Conservation (phyloP, 2,113 vertebrate genomes). For the Australoheros scitulus region DNA sequence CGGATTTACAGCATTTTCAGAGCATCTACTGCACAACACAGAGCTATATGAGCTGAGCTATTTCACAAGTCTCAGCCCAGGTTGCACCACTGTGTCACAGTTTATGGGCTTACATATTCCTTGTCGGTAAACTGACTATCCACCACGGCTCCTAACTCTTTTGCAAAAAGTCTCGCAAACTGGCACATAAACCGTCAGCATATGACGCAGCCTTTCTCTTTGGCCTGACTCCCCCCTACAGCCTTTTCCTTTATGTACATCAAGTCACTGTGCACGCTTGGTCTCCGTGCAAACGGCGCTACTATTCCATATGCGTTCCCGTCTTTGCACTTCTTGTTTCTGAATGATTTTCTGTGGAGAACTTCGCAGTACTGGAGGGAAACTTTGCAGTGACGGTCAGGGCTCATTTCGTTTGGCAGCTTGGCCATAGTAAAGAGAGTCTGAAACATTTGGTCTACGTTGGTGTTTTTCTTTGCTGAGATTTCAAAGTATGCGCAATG, state of each 20-base stretch:
- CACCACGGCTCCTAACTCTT: not conserved
- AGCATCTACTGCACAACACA: conserved; percentile 21
- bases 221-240: conserved; percentile 83
- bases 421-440: conserved; percentile 94
- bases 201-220: conserved; percentile 92
- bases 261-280: conserved; percentile 97
- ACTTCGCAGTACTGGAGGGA: conserved; percentile 90
- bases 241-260: conserved; percentile 96
- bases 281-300: conserved; percentile 91
- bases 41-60: not conserved
- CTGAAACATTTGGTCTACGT: conserved; percentile 95
- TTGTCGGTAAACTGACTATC: not conserved
- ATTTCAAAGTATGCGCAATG: conserved; percentile 96
- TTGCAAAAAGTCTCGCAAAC: conserved; percentile 3
- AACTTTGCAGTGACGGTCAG: conserved; percentile 93
- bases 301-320: conserved; percentile 92
- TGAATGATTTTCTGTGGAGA: conserved; percentile 88
- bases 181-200: conserved; percentile 80
- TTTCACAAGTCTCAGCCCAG: not conserved
- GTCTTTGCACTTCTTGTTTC: conserved; percentile 87
- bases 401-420: conserved; percentile 96
- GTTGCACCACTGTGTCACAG: not conserved
- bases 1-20: conserved; percentile 46
- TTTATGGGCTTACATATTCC: not conserved
- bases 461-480: conserved; percentile 95